Percentiles rank a stretch among this genome's conserved stretches.
These are phyloP conservation scores for Parambassis ranga DNA, from an alignment of 2,797 vertebrate genomes.

Conservation along the genomic window DNA sequence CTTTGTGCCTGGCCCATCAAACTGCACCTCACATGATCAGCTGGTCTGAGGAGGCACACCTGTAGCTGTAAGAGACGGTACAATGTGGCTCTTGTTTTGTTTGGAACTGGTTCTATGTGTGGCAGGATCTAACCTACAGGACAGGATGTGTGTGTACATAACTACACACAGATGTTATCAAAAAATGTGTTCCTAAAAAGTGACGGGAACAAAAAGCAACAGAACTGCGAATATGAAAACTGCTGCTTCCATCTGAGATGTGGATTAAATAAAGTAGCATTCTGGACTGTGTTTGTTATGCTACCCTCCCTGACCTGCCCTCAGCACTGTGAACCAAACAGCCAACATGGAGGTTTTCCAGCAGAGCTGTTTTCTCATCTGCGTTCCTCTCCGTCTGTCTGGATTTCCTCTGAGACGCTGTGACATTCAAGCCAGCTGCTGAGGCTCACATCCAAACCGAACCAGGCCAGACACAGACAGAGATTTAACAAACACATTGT, in stretches of 20 bases:
- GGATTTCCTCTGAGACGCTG: conserved; percentile 41
- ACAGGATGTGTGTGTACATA: neutral
- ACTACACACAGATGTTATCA: no score
- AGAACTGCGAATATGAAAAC: no score
- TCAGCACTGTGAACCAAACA: neutral
- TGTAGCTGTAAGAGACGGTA: no score
- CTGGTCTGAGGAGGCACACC: no score
- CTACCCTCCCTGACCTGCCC: neutral
- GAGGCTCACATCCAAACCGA: conserved; percentile 20
- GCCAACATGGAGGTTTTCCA: conserved; percentile 24
- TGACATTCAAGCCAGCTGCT: conserved; percentile 45
- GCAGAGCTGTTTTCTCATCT: neutral
- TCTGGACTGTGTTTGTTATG: neutral
- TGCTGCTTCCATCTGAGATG: no score
- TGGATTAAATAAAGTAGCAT: neutral
- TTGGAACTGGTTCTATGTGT: neutral
- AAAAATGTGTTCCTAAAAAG: no score
- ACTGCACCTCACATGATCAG: neutral
- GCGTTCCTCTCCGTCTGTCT: conserved; percentile 29
- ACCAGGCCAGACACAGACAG: neutral
- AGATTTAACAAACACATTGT: neutral
- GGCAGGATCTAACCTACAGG: neutral
- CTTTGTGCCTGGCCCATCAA: neutral
- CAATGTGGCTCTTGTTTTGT: neutral
- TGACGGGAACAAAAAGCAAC: no score